Percentiles rank a stretch among this genome's conserved stretches.
Conservation (phyloP, 2,888 invertebrate genomes). For the Lepidocyrtoides sp. region DNA sequence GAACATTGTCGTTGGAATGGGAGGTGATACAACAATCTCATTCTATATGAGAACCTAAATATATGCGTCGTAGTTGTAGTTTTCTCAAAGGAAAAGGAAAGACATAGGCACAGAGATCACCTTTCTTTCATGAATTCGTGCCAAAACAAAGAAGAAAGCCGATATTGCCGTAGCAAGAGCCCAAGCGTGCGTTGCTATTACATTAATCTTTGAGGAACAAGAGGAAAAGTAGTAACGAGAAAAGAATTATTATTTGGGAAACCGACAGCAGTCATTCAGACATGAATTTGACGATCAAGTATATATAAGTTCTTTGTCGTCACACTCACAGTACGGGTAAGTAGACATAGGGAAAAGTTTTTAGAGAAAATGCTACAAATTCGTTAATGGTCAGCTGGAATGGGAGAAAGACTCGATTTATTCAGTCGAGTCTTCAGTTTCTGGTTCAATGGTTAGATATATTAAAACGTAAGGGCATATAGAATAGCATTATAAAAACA, state of each 20-base stretch:
- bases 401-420: background rate
- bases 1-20: background rate
- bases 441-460: background rate
- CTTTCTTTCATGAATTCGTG: slow-evolving; percentile 52
- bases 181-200: slow-evolving; percentile 2
- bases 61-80: background rate
- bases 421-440: background rate
- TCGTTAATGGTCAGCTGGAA: background rate
- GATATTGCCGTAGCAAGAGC: background rate
- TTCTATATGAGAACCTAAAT: background rate
- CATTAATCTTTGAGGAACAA: slow-evolving; percentile 28
- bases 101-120: background rate
- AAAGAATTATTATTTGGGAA: slow-evolving; percentile 55
- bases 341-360: slow-evolving; percentile 29
- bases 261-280: slow-evolving; percentile 53
- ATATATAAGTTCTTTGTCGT: slow-evolving; percentile 55
- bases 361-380: slow-evolving; percentile 7
- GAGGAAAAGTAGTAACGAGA: background rate
- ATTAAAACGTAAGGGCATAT: too few species aligned
- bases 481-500: too few species aligned
- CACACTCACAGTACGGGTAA: too few species aligned
- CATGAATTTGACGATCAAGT: slow-evolving; percentile 68
- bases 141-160: slow-evolving; percentile 68
- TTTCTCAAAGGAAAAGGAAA: background rate
- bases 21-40: slow-evolving; percentile 4